Base-by-base conservation (phyloP, 2,113 vertebrate species). In the Diadophis punctatus region DNA sequence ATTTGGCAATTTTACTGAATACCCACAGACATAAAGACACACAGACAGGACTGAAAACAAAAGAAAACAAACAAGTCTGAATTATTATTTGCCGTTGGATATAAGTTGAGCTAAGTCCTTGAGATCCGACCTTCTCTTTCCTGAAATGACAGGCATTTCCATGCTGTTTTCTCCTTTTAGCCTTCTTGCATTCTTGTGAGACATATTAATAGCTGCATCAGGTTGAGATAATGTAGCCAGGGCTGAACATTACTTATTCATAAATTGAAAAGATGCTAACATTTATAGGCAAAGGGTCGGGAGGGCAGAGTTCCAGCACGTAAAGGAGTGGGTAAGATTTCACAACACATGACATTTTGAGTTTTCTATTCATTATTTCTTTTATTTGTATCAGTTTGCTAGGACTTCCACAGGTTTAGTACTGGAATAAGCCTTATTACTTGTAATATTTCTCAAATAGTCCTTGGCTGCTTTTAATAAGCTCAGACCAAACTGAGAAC, bases 1-100 rank as follows among this genome's bases (percentile, higher is more conserved):
- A 0, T 46, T 96, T 96, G 94, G 95, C 94, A 94, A 93, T 53
- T 96, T 93, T 92, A 96, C 91, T 92, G 94, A 94, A 85, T 92
- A 92, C 90, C 22, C 8, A 23, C 3, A 43, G 7, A 80, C 74
- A 43, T 8, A 80, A 43, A 68, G 63, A 80, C 34, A 80, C 8
- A 80, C 94, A 90, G 91, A 95, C 94, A 93, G 5, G 10, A 43
- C 56, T 91, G 30, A 94, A 63, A 89, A 63, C 55, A 90, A 87
- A 55, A 93, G 25, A 53, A 60, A 89, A 55, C 25, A 84, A 87
- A 55, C 93, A 34, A 52, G 56, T 90, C 90, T 96, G 87, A 94
- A 80, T 93, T 93, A 60, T 87, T 87, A 63, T 91, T 95, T 96
- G 49, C 92, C 8, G 88, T 94, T 95, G n/a, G 56, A 94, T 43